Conservation (phyloP, 2,797 vertebrate species). For the Eurystomus glaucurus region DNA sequence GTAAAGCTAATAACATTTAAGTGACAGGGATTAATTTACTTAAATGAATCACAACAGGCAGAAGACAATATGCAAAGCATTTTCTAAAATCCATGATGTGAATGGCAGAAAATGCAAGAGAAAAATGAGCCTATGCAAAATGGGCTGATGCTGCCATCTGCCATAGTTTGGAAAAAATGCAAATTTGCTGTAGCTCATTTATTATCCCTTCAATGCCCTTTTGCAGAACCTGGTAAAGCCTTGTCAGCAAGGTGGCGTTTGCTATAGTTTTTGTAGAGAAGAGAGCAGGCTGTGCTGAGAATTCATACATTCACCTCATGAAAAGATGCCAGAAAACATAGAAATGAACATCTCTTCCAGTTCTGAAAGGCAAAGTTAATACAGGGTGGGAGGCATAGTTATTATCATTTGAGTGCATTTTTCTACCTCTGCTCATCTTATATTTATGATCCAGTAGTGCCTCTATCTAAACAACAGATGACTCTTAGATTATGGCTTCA, state of each 20-base stretch:
- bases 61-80: constrained; percentile 38
- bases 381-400: background rate
- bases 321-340: background rate
- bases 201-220: background rate
- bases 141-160: constrained; percentile 50
- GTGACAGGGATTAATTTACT: constrained; percentile 23
- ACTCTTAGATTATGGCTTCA: background rate
- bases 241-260: background rate
- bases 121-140: constrained; percentile 46
- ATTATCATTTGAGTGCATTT: background rate
- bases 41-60: constrained; percentile 40
- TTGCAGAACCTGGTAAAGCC: background rate
- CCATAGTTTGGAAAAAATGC: constrained; percentile 46
- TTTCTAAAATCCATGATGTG: background rate
- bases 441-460: background rate
- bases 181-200: constrained; percentile 15
- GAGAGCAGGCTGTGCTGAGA: background rate
- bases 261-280: background rate
- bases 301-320: background rate
- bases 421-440: background rate
- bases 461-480: constrained; percentile 1
- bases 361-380: background rate
- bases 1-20: constrained; percentile 34
- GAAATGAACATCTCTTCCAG: background rate
- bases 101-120: background rate